Percentiles rank a stretch among this genome's conserved stretches.
phyloP scores from a whole-genome alignment of 2,113 vertebrate species.

The Oncorhynchus tshawytscha region DNA sequence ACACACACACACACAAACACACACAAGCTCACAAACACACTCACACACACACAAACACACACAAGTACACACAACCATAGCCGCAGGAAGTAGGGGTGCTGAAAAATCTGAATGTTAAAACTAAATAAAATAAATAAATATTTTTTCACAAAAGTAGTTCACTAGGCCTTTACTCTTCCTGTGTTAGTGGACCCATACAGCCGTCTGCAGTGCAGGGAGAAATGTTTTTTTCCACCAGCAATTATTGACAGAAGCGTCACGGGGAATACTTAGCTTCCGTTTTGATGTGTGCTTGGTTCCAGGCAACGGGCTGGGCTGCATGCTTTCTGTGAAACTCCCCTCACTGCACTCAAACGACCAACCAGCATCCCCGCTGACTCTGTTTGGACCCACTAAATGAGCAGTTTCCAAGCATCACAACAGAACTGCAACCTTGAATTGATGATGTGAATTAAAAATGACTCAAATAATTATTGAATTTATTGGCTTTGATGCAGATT shows the following conservation, averaged over 20 bases:
- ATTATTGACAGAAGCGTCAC: conserved; percentile 35
- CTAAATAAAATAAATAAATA: too few relatives aligned
- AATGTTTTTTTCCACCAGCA: neutral
- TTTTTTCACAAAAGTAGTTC: too few relatives aligned
- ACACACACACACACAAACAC: too few relatives aligned
- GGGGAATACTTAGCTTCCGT: conserved; percentile 5
- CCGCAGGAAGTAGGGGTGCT: too few relatives aligned
- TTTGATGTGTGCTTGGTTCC: conserved; percentile 9
- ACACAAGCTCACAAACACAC: too few relatives aligned
- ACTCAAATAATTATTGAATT: too few relatives aligned
- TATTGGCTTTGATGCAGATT: neutral
- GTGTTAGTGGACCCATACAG: too few relatives aligned
- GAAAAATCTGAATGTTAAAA: too few relatives aligned
- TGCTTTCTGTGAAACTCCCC: neutral
- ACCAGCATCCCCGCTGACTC: neutral
- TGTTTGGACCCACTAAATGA: neutral
- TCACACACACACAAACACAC: too few relatives aligned
- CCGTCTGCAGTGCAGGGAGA: too few relatives aligned
- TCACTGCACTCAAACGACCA: neutral
- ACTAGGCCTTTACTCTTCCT: too few relatives aligned
- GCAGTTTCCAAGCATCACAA: neutral
- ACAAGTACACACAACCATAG: too few relatives aligned
- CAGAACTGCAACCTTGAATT: neutral
- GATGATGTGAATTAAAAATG: neutral
- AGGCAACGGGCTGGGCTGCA: neutral